A percentile compares a stretch with the other conserved stretches of the same genome.
phyloP scores from a whole-genome alignment of 1,140 invertebrate species.

The Physella acuta region DNA sequence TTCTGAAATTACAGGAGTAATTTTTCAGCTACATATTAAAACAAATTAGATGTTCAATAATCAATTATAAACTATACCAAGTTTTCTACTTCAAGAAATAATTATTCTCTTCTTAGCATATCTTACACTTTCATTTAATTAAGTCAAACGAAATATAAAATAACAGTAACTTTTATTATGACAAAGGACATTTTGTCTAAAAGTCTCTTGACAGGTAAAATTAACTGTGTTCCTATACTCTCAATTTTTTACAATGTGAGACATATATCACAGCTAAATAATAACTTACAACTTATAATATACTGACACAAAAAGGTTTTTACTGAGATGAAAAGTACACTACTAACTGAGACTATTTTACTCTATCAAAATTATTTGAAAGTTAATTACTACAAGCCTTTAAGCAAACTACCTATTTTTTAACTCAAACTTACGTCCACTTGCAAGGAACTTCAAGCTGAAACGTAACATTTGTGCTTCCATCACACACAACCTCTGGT shows the following conservation, averaged over 20 bases:
- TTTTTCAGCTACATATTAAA: not conserved
- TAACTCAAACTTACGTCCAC: slow-evolving; percentile 68
- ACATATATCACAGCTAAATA: too few species aligned
- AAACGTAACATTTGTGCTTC: slow-evolving; percentile 78
- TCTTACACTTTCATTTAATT: not conserved
- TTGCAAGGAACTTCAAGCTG: slow-evolving; percentile 81
- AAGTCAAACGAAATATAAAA: not conserved
- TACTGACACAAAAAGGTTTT: too few species aligned
- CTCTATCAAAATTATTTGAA: too few species aligned
- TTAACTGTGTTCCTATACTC: too few species aligned
- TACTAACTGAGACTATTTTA: too few species aligned
- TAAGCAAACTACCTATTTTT: too few species aligned
- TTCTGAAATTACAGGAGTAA: slow-evolving; percentile 28
- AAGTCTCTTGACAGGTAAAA: too few species aligned
- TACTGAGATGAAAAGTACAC: too few species aligned
- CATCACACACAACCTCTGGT: slow-evolving; percentile 78
- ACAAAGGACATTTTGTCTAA: not conserved
- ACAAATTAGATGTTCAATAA: not conserved
- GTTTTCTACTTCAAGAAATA: not conserved
- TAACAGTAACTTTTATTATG: too few species aligned
- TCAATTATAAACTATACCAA: not conserved
- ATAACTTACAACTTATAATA: too few species aligned
- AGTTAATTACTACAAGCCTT: too few species aligned
- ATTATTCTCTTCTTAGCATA: not conserved
- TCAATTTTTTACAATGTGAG: too few species aligned